Percentiles rank a stretch among this genome's conserved stretches.
These are phyloP conservation scores for Nothobranchius kuhntae DNA, from an alignment of 2,113 vertebrate genomes.

Conservation along the genomic window DNA sequence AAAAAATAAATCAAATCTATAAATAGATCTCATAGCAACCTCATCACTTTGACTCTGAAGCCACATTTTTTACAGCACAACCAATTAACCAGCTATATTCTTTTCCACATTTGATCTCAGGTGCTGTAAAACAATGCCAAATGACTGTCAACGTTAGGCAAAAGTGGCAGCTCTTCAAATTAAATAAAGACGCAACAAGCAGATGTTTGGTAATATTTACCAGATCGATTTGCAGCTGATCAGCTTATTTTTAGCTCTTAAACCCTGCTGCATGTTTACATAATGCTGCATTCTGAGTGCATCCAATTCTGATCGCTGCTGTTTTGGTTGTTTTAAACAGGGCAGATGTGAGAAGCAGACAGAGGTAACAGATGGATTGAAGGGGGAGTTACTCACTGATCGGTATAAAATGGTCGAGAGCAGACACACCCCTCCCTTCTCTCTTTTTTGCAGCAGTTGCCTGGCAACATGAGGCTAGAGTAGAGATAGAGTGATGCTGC, in stretches of 20 bases:
- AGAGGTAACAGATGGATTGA: conserved; percentile 46
- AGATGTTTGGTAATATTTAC: background rate
- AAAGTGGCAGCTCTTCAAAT: background rate
- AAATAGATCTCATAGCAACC: conserved; percentile 13
- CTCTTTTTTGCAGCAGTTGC: conserved; percentile 63
- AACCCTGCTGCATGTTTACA: background rate
- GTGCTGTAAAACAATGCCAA: background rate
- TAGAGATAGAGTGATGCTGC: conserved; percentile 67
- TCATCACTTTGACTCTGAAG: background rate
- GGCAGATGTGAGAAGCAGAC: conserved; percentile 27
- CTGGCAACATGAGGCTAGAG: conserved; percentile 68
- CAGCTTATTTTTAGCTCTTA: background rate
- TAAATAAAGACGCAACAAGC: background rate
- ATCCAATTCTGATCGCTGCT: no score
- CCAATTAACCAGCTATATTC: background rate
- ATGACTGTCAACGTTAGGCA: background rate
- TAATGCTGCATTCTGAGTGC: background rate
- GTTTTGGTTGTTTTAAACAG: background rate
- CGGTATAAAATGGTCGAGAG: conserved; percentile 53
- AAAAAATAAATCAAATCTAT: conserved; percentile 1
- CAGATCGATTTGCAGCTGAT: background rate
- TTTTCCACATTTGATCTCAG: background rate
- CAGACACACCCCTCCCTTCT: conserved; percentile 28
- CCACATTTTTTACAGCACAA: background rate
- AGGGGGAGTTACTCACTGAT: conserved; percentile 31